phyloP scores from a whole-genome alignment of 2,113 vertebrate genomes.

The Marcusenius ussheri region DNA sequence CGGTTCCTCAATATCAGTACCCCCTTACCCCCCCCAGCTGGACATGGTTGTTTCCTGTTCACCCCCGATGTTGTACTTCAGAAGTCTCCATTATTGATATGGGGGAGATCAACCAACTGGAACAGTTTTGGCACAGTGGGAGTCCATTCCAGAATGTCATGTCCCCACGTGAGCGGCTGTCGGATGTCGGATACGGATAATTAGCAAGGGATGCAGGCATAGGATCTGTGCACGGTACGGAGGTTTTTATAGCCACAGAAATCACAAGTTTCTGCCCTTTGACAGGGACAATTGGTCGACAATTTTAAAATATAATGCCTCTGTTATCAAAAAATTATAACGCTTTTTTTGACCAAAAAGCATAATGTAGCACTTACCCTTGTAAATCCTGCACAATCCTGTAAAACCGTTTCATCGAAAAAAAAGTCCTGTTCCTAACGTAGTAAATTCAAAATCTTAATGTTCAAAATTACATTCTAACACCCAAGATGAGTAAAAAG shows the following conservation, averaged over 20 bases:
- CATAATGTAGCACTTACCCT: neutral
- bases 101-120: slow-evolving; percentile 50
- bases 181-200: slow-evolving; percentile 7
- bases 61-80: slow-evolving; percentile 77
- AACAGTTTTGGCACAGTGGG: slow-evolving; percentile 26
- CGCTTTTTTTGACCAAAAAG: neutral
- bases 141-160: slow-evolving; percentile 29
- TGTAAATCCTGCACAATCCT: neutral
- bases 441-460: neutral
- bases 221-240: neutral
- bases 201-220: neutral
- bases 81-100: slow-evolving; percentile 76
- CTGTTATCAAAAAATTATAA: neutral
- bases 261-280: neutral
- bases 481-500: neutral
- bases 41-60: slow-evolving; percentile 92
- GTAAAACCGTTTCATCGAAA: neutral
- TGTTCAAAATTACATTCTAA: neutral
- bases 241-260: neutral
- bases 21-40: slow-evolving; percentile 72
- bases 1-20: slow-evolving; percentile 92
- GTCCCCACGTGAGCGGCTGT: neutral
- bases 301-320: neutral
- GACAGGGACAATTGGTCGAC: neutral
- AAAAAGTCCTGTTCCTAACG: neutral